Percentiles rank a stretch among this genome's conserved stretches.
Conservation (phyloP, 2,113 vertebrate species). For the Hepsetus odoe region DNA sequence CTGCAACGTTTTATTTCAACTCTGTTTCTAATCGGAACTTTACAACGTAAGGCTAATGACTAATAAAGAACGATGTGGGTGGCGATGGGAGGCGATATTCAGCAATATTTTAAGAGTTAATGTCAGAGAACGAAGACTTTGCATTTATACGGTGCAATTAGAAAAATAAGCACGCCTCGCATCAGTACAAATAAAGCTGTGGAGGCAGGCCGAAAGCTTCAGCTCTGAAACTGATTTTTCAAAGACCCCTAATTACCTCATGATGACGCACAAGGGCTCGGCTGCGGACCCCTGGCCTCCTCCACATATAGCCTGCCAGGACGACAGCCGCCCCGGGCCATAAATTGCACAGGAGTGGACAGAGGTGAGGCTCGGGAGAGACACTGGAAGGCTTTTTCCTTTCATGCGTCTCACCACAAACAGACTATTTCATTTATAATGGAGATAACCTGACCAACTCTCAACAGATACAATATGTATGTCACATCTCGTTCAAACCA, state of each 20-base stretch:
- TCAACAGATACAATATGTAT: background rate
- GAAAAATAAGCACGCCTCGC: conserved; percentile 61
- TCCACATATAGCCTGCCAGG: conserved; percentile 2
- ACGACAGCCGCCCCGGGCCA: background rate
- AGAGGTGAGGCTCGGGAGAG: background rate
- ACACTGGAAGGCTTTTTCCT: conserved; percentile 1
- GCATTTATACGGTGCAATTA: conserved; percentile 69
- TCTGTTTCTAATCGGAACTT: conserved; percentile 16
- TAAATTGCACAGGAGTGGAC: background rate
- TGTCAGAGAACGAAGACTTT: conserved; percentile 44
- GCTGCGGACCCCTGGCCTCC: conserved; percentile 54
- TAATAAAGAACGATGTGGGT: conserved; percentile 44
- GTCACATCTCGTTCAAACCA: background rate
- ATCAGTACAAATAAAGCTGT: conserved; percentile 64
- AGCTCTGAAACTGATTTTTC: conserved; percentile 59
- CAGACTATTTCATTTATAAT: background rate
- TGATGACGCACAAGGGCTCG: conserved; percentile 69
- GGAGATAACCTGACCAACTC: background rate
- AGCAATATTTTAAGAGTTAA: conserved; percentile 60
- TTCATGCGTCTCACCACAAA: conserved; percentile 12
- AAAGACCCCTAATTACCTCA: conserved; percentile 76
- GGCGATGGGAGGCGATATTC: conserved; percentile 42
- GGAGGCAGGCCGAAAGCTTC: conserved; percentile 69
- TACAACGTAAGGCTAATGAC: conserved; percentile 26
- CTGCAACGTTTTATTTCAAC: conserved; percentile 21